Conservation (phyloP, 2,888 invertebrate species). For the Rosalia funebris region DNA sequence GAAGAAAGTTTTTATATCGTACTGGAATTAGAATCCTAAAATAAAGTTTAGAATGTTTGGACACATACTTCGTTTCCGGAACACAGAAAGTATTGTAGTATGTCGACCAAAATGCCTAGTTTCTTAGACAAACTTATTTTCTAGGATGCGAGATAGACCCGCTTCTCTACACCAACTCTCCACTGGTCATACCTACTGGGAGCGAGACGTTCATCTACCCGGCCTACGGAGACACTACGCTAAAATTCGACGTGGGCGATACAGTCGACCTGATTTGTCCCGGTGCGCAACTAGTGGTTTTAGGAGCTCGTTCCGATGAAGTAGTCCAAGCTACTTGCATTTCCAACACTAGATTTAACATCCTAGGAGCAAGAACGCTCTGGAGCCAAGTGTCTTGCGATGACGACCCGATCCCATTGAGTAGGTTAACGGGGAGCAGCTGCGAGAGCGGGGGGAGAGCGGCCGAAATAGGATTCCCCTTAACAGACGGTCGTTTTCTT, state of each 20-base stretch:
- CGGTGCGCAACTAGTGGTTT: constrained; percentile 37
- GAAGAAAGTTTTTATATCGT: no score
- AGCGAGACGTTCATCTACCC: constrained; percentile 36
- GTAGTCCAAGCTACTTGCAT: constrained; percentile 47
- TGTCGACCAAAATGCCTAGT: no score
- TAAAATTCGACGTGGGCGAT: constrained; percentile 30
- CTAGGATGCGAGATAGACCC: constrained; percentile 39
- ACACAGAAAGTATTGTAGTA: no score
- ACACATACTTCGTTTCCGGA: no score
- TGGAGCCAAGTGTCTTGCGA: constrained; percentile 65
- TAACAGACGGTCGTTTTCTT: constrained; percentile 63
- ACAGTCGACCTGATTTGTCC: constrained; percentile 40
- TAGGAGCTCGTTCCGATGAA: constrained; percentile 28
- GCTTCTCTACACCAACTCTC: constrained; percentile 18
- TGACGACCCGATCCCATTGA: constrained; percentile 60
- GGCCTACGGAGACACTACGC: constrained; percentile 20
- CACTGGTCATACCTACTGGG: constrained; percentile 29
- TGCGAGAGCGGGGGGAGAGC: constrained; percentile 65
- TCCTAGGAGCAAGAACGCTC: constrained; percentile 41
- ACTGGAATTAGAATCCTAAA: no score
- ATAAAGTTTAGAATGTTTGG: no score
- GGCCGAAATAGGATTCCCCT: constrained; percentile 67
- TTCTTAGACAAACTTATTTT: no score
- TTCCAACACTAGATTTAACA: constrained; percentile 45
- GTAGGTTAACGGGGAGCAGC: constrained; percentile 60